Evolutionary conservation across 2,888 invertebrate species (phyloP).

Genomic region (Lysandra coridon): DNA sequence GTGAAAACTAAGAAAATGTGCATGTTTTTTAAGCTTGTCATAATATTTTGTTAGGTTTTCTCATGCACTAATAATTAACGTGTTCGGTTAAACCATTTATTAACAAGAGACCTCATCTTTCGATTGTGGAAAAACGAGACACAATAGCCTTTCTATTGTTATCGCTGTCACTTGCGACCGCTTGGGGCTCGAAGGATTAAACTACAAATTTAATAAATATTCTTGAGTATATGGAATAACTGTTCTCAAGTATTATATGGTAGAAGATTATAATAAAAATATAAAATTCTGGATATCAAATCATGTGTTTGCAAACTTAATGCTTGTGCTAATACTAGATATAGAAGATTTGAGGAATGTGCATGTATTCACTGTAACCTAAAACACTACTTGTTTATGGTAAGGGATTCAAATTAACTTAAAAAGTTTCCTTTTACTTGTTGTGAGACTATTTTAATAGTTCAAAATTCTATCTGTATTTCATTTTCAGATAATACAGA

Average conservation of each 20-base stretch:
- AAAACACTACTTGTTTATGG: not conserved
- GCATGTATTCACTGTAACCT: not conserved
- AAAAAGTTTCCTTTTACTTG: not conserved
- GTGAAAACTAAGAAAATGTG: not conserved
- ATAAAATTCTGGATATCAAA: not conserved
- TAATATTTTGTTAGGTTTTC: not conserved
- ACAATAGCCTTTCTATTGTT: no score
- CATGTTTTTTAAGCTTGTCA: not conserved
- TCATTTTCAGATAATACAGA: constrained; percentile 39
- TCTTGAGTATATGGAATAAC: no score
- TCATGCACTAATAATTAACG: not conserved
- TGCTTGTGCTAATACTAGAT: not conserved
- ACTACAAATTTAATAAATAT: no score
- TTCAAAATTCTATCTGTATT: not conserved
- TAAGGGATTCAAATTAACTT: constrained; percentile 1
- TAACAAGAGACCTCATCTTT: not conserved
- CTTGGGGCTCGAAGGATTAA: no score
- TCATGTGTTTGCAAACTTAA: not conserved
- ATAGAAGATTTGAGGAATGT: constrained; percentile 6
- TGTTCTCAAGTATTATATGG: no score
- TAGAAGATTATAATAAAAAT: no score
- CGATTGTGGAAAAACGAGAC: no score
- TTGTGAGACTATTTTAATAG: not conserved
- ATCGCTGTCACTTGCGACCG: no score
- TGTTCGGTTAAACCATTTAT: no score